Evolutionary conservation across 2,888 invertebrate species (phyloP), one percentile per base, ranked within the genome.

Genomic region (Brachyopa scutellaris): DNA sequence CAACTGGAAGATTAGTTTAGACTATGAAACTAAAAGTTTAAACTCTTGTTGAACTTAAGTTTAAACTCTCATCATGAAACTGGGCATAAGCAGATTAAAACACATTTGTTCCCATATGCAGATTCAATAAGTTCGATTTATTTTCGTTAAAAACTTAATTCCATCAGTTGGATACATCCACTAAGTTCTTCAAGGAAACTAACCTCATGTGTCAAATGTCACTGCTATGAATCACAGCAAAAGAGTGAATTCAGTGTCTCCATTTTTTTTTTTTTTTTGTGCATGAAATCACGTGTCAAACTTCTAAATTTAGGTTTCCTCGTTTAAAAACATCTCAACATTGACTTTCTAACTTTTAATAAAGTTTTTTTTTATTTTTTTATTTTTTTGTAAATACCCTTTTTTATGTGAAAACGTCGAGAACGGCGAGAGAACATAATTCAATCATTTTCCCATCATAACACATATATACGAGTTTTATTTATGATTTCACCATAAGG

Each of bases 271-370:
- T 9, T 1, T 19, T 17, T 40, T 26, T 11, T 9, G 40, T 31
- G 11, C 8, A 17, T 8, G n/a, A 23, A 49, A 51, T 66, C 21
- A 17, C 47, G 40, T 66, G 49, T 73, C 47, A 49, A 64, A 73
- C 47, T 45, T 55, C 13, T 6, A 38, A 57, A 23, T 73, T 62
- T 38, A 55, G 42, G 23, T 61, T 33, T 8, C 26, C 6, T 8
- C 8, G 3, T 31, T 59, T 31, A 21, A 55, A 51, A 66, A 59
- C 40, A 42, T 19, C 9, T 17, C 13, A 29, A 51, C 51, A 33
- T 51, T 66, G 57, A 42, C 59, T 59, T 74, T 40, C 31, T 11
- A 51, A 59, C 57, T 66, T 72, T 40, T 13, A 45, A 53, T 42
- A 67, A 2, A 11, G 11, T 66, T 66, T 19, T n/a, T n/a, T n/a